Evolutionary conservation across 2,888 invertebrate species (phyloP), one percentile per base, ranked within the genome.

Genomic region (Galerucella calmariensis): DNA sequence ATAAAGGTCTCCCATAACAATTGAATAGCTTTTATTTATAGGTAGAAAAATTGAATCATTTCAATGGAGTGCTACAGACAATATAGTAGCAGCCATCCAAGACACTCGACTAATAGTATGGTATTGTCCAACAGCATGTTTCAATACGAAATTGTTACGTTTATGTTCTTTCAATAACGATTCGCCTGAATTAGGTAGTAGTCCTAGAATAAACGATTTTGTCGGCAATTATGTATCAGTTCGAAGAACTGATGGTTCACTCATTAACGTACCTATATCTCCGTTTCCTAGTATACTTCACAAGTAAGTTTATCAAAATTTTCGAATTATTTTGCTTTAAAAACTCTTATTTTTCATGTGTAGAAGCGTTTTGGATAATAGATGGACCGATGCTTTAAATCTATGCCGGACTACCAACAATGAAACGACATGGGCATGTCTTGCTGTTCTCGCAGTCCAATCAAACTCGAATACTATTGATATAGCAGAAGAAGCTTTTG

Each of bases 401-500:
- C 77, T 87, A 46, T 87, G 86, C 74, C 81, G 88, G 63, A 83
- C 83, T 62, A 82, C 83, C 46, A 86, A 90, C 85, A 91, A 91
- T 79, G 89, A 90, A 74, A 92, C 92, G n/a, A 88, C 98, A 16
- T 99, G 99, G 99, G 95, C 97, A 0, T 96, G 96, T 79, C 89
- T 99, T 80, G 99, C 98, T 0, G 96, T 97, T 0, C 90, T 98
- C 86, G 94, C 99, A 1, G 95, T 95, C 73, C 94, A 95, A 79
- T 92, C 94, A 76, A 94, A 94, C 85, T 94, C 94, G 85, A 83
- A 83, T 73, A 78, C 80, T 1, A 95, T 98, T 82, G 92, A 94
- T 74, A 94, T 97, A 8, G 97, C 98, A 16, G 98, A 99, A 88
- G 95, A 98, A 84, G 97, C 98, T 0, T 99, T 97, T 86, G 95